These are phyloP conservation scores for Equus quagga DNA, from an alignment of 2,113 vertebrate genomes.

Conservation along the genomic window DNA sequence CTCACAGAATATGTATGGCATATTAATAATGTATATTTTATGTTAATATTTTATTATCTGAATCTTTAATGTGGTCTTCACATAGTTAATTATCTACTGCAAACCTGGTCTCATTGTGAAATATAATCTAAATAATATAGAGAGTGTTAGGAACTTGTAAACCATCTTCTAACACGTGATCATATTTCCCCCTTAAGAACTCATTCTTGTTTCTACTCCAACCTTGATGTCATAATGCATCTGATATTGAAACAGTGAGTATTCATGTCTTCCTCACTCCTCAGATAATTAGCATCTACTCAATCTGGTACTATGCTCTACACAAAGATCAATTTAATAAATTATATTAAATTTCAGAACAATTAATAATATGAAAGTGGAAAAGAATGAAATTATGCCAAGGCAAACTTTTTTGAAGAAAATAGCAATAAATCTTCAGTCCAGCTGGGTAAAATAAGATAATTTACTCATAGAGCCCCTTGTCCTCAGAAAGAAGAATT, in stretches of 20 bases:
- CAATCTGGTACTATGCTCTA: neutral
- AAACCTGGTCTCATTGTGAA: constrained; percentile 60
- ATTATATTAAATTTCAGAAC: constrained; percentile 52
- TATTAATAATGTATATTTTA: constrained; percentile 73
- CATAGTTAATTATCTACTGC: constrained; percentile 64
- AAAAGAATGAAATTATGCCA: constrained; percentile 62
- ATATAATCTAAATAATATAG: constrained; percentile 64
- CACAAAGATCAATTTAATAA: neutral
- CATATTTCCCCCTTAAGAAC: neutral
- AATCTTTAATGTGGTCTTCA: constrained; percentile 54
- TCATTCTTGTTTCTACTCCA: neutral
- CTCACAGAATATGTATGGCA: neutral
- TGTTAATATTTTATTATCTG: constrained; percentile 75
- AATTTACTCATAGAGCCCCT: constrained; percentile 58
- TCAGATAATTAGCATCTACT: neutral
- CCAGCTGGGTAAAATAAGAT: constrained; percentile 70
- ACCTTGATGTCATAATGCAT: constrained; percentile 66
- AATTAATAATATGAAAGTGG: constrained; percentile 56
- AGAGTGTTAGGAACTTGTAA: constrained; percentile 74
- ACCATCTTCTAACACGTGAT: constrained; percentile 12
- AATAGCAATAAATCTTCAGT: constrained; percentile 70
- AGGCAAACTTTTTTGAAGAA: constrained; percentile 49
- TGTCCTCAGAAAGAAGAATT: neutral
- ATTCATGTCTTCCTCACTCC: constrained; percentile 32
- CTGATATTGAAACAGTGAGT: constrained; percentile 62